phyloP scores from a whole-genome alignment of 2,113 vertebrate genomes.

The Trogon surrucura region DNA sequence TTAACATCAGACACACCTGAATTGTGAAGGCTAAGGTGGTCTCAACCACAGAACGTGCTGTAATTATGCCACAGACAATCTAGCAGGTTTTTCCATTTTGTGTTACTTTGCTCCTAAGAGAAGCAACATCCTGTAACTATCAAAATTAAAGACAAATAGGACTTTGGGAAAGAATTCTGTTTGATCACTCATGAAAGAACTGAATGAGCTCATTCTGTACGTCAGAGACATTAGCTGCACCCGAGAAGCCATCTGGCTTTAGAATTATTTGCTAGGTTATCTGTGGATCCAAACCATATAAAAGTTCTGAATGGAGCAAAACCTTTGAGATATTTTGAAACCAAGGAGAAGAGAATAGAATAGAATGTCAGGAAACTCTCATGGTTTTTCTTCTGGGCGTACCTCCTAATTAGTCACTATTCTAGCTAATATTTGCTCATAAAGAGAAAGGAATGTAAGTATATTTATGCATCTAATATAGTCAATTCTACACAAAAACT shows the following conservation, averaged over 20 bases:
- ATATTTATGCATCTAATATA: background rate
- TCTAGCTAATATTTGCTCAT: slow-evolving; percentile 54
- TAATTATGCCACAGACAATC: background rate
- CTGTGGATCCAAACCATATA: slow-evolving; percentile 1
- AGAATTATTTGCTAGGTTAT: slow-evolving; percentile 35
- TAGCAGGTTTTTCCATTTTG: background rate
- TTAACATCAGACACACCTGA: background rate
- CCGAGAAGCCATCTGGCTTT: background rate
- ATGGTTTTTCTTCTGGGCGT: slow-evolving; percentile 28
- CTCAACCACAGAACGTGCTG: background rate
- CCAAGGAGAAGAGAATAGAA: background rate
- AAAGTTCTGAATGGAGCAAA: slow-evolving; percentile 16
- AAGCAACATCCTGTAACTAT: background rate
- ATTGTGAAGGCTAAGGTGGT: background rate
- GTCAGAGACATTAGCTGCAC: background rate
- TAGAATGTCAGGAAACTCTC: background rate
- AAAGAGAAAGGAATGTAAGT: background rate
- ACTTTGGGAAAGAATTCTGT: slow-evolving; percentile 28
- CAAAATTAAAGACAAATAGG: background rate
- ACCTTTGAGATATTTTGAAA: slow-evolving; percentile 22
- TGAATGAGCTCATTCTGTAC: slow-evolving; percentile 14
- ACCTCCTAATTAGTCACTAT: slow-evolving; percentile 11
- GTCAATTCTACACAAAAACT: background rate
- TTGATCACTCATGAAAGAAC: background rate
- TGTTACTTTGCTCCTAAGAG: background rate